A percentile compares a stretch with the other conserved stretches of the same genome.
phyloP scores from a whole-genome alignment of 2,113 vertebrate species.

The Chunga burmeisteri region DNA sequence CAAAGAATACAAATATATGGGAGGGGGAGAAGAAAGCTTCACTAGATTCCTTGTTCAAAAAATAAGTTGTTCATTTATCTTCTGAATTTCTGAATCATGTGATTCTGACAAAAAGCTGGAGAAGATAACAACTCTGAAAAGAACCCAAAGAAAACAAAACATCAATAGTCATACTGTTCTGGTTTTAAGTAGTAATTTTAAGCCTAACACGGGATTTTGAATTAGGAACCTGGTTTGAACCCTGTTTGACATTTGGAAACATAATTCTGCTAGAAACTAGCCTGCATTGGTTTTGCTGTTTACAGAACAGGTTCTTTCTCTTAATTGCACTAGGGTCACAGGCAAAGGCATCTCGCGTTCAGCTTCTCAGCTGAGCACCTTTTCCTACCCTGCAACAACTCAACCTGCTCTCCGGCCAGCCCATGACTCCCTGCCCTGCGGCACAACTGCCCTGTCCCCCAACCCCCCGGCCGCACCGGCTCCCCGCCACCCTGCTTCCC shows the following conservation, averaged over 20 bases:
- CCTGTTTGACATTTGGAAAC: not conserved
- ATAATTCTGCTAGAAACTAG: not conserved
- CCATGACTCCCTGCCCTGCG: fast-evolving
- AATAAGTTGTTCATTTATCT: not conserved
- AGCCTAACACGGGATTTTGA: not conserved
- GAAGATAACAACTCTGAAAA: not conserved
- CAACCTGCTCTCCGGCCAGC: not conserved
- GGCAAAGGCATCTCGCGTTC: not conserved
- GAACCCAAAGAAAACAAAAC: not conserved
- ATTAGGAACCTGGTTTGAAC: not conserved
- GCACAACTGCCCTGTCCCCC: not conserved
- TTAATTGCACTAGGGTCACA: fast-evolving
- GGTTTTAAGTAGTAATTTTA: not conserved
- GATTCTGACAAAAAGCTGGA: not conserved
- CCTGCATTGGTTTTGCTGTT: not conserved
- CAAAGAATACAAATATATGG: not conserved
- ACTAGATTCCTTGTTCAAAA: not conserved
- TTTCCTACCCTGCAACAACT: not conserved
- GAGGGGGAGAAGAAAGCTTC: not conserved
- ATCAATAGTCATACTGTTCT: not conserved
- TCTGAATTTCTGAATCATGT: not conserved
- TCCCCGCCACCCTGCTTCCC: not conserved
- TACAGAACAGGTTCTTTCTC: not conserved
- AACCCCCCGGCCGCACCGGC: too few relatives aligned
- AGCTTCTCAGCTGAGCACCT: not conserved